Conservation (phyloP, 2,888 invertebrate species). For the Lithophane semibrunnea region DNA sequence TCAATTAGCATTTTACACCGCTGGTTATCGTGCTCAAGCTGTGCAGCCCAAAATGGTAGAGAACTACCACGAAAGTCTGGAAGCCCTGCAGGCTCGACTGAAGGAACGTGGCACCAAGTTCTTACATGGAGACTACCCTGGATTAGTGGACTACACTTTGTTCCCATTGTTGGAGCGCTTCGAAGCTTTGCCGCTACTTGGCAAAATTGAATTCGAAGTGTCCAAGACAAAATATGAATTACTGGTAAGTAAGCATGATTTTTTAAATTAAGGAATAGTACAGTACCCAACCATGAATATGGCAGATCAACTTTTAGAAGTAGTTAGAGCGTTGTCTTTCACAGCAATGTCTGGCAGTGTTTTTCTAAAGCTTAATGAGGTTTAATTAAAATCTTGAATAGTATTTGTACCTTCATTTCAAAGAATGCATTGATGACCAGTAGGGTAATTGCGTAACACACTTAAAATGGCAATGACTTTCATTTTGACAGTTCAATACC, state of each 20-base stretch:
- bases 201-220: constrained; percentile 91
- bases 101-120: constrained; percentile 91
- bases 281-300: background rate
- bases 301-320: background rate
- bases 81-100: constrained; percentile 92
- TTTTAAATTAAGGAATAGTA: background rate
- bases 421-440: background rate
- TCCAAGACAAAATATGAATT: constrained; percentile 92
- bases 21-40: constrained; percentile 82
- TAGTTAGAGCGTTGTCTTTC: too few relatives aligned
- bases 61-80: constrained; percentile 90
- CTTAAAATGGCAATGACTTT: too few relatives aligned
- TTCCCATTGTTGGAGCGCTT: constrained; percentile 96
- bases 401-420: background rate
- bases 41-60: constrained; percentile 84
- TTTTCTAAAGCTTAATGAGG: background rate
- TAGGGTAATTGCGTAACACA: too few relatives aligned
- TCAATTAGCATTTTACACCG: constrained; percentile 89
- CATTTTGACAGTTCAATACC: too few relatives aligned
- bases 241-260: constrained; percentile 88
- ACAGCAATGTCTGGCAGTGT: too few relatives aligned
- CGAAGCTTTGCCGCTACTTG: constrained; percentile 90
- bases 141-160: constrained; percentile 95
- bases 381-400: background rate
- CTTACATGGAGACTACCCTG: constrained; percentile 93